phyloP scores from a whole-genome alignment of 1,140 invertebrate species.

The Drosophila arawakana region DNA sequence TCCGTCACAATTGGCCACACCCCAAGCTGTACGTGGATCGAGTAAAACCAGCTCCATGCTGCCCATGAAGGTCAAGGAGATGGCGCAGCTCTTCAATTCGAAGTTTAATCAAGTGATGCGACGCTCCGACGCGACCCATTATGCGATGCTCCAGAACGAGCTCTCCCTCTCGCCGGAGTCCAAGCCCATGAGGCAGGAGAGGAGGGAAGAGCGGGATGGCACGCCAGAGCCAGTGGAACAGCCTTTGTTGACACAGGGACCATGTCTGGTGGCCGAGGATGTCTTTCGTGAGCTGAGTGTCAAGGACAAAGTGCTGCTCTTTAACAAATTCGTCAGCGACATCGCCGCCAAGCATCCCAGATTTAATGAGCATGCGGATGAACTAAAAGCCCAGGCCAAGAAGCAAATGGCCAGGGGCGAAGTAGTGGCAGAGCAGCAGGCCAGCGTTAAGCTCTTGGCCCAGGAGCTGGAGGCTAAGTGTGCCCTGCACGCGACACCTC shows the following conservation, averaged over 20 bases:
- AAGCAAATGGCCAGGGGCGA: conserved; percentile 70
- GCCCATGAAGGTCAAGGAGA: conserved; percentile 71
- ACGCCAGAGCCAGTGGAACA: neutral
- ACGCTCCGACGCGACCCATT: conserved; percentile 49
- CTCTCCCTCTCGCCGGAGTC: conserved; percentile 52
- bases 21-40: conserved; percentile 14
- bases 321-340: conserved; percentile 76
- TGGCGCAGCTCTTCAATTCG: conserved; percentile 73
- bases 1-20: neutral
- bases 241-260: conserved; percentile 7
- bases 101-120: conserved; percentile 69
- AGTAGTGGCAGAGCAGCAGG: conserved; percentile 66
- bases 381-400: conserved; percentile 60
- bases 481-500: conserved; percentile 23
- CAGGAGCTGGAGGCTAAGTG: conserved; percentile 76
- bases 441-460: conserved; percentile 67
- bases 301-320: conserved; percentile 75
- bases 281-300: conserved; percentile 77
- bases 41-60: conserved; percentile 29
- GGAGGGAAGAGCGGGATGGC: conserved; percentile 5
- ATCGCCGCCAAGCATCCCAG: conserved; percentile 74
- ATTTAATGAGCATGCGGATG: conserved; percentile 64
- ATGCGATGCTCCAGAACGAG: conserved; percentile 62
- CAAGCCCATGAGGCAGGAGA: conserved; percentile 17
- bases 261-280: conserved; percentile 74